phyloP scores from a whole-genome alignment of 2,797 vertebrate species.

The Gephyroberyx darwinii region DNA sequence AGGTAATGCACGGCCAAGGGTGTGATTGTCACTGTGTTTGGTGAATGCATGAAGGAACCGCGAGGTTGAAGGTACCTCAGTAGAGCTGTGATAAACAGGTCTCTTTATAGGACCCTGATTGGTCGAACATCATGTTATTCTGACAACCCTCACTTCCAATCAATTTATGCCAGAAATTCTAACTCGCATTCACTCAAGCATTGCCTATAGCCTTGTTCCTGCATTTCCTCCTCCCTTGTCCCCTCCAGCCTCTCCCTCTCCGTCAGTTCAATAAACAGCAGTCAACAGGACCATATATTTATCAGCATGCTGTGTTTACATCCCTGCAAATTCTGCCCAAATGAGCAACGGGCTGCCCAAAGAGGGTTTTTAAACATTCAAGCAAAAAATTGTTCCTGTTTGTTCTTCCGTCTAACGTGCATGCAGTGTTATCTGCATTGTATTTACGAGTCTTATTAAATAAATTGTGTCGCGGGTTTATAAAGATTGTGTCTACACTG shows the following conservation, averaged over 20 bases:
- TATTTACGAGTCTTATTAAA: constrained; percentile 15
- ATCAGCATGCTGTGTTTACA: constrained; percentile 40
- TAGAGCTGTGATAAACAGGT: constrained; percentile 60
- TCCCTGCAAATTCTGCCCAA: constrained; percentile 32
- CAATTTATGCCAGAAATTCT: constrained; percentile 72
- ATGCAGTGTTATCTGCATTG: constrained; percentile 39
- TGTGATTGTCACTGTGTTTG: constrained; percentile 39
- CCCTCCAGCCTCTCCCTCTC: constrained; percentile 41
- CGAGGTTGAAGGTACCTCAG: constrained; percentile 41
- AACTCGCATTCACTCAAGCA: constrained; percentile 72
- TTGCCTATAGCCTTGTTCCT: constrained; percentile 65
- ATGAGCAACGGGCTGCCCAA: constrained; percentile 22
- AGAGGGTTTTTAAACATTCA: background rate
- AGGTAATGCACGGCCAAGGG: background rate
- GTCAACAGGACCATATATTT: constrained; percentile 60
- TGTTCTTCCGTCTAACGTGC: constrained; percentile 37
- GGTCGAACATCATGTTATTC: constrained; percentile 68
- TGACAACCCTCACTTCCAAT: constrained; percentile 71
- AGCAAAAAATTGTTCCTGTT: constrained; percentile 8
- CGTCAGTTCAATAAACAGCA: constrained; percentile 63
- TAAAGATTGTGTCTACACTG: background rate
- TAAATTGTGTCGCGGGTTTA: constrained; percentile 16
- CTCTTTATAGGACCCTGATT: constrained; percentile 64
- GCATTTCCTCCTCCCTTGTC: constrained; percentile 45
- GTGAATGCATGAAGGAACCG: constrained; percentile 9